These are phyloP conservation scores for Apeltes quadracus DNA, from an alignment of 2,113 vertebrate species.

Conservation along the genomic window DNA sequence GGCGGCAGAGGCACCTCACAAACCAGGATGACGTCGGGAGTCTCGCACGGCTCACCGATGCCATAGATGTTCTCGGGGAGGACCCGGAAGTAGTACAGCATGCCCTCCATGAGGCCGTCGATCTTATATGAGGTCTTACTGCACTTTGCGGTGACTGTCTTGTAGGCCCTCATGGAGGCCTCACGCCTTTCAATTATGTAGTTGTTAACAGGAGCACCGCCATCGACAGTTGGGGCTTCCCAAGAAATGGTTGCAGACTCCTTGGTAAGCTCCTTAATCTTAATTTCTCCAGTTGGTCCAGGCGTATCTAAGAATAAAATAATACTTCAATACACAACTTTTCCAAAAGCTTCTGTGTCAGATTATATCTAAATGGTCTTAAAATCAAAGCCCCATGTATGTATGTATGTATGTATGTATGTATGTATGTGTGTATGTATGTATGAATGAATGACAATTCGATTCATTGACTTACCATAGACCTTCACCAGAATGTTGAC, in stretches of 20 bases:
- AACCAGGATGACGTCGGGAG: constrained; percentile 88
- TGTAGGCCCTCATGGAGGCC: constrained; percentile 97
- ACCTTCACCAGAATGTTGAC: constrained; percentile 94
- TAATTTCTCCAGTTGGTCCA: constrained; percentile 90
- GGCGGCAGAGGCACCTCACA: constrained; percentile 93
- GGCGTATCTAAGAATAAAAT: constrained; percentile 87
- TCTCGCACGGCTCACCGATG: constrained; percentile 92
- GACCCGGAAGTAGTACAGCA: constrained; percentile 96
- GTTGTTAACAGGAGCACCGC: constrained; percentile 95
- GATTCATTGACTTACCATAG: constrained; percentile 83
- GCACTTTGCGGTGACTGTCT: constrained; percentile 95
- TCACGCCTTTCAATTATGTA: constrained; percentile 96
- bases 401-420: not conserved
- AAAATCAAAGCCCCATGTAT: not conserved
- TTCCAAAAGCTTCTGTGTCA: not conserved
- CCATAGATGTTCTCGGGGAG: constrained; percentile 98
- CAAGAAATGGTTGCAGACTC: constrained; percentile 92
- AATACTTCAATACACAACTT: not conserved
- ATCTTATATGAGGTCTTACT: constrained; percentile 93
- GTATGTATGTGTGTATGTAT: too few species aligned
- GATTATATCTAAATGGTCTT: not conserved
- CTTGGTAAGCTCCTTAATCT: constrained; percentile 90
- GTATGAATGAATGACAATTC: not conserved
- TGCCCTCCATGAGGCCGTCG: constrained; percentile 90
- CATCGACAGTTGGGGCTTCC: constrained; percentile 93